Evolutionary conservation across 2,113 vertebrate genomes (phyloP).

Genomic region (Excalfactoria chinensis): DNA sequence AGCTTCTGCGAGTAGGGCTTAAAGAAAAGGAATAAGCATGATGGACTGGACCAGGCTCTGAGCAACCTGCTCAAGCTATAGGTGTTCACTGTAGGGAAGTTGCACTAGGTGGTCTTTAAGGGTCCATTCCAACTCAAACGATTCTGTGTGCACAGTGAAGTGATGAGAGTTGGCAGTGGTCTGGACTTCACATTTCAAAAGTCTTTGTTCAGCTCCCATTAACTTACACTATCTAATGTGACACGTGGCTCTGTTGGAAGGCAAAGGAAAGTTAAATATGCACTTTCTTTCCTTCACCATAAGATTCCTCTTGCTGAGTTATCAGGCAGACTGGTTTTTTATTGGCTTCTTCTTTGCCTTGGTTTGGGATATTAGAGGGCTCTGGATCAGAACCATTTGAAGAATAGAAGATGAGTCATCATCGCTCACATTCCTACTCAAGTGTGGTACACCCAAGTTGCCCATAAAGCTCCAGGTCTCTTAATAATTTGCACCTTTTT

Average conservation of each 20-base stretch:
- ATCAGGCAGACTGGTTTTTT: background rate
- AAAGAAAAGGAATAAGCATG: background rate
- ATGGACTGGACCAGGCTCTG: background rate
- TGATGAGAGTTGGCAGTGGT: background rate
- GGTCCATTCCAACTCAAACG: too few relatives aligned
- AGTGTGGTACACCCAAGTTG: background rate
- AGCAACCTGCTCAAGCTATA: too few relatives aligned
- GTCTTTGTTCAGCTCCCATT: background rate
- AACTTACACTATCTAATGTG: background rate
- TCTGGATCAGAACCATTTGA: background rate
- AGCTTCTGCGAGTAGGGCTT: background rate
- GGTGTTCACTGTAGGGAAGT: too few relatives aligned
- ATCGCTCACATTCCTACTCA: accelerated
- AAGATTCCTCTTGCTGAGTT: background rate
- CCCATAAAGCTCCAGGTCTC: background rate
- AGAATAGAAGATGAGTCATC: background rate
- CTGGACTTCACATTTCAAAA: background rate
- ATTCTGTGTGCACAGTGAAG: background rate
- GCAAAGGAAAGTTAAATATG: background rate
- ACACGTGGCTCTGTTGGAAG: background rate
- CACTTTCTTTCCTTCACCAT: background rate
- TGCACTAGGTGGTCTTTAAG: too few relatives aligned
- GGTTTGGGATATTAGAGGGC: background rate
- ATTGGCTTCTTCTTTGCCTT: background rate
- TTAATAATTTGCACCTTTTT: background rate